These are phyloP conservation scores for Parasteatoda lunata DNA, from an alignment of 2,888 invertebrate genomes.

Conservation along the genomic window DNA sequence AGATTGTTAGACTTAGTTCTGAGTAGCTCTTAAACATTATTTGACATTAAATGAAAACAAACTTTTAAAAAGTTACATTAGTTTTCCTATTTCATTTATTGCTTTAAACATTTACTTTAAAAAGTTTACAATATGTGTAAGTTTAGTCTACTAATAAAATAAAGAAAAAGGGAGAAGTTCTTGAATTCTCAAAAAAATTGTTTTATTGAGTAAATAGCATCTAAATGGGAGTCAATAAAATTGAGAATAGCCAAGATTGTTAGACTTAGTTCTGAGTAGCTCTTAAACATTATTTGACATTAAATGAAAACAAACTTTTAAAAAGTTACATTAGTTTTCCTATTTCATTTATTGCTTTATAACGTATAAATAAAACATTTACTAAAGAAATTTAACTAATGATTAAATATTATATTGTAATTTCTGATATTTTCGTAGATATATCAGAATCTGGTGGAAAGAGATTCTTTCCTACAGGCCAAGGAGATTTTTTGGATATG, in stretches of 20 bases:
- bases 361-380: background rate
- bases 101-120: no score
- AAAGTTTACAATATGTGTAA: no score
- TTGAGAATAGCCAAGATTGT: background rate
- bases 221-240: background rate
- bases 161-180: no score
- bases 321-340: no score
- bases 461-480: constrained; percentile 29
- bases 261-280: background rate
- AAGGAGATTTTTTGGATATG: constrained; percentile 9
- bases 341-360: background rate
- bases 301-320: no score
- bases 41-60: no score
- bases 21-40: background rate
- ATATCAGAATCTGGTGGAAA: constrained; percentile 21
- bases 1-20: background rate
- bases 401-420: background rate
- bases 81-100: background rate
- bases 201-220: no score
- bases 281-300: background rate
- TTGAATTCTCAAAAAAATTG: no score
- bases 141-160: no score
- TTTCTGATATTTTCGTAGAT: constrained; percentile 13
- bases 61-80: no score
- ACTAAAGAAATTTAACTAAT: background rate